phyloP scores from a whole-genome alignment of 1,140 invertebrate species.

The Drosophila lacertosa region DNA sequence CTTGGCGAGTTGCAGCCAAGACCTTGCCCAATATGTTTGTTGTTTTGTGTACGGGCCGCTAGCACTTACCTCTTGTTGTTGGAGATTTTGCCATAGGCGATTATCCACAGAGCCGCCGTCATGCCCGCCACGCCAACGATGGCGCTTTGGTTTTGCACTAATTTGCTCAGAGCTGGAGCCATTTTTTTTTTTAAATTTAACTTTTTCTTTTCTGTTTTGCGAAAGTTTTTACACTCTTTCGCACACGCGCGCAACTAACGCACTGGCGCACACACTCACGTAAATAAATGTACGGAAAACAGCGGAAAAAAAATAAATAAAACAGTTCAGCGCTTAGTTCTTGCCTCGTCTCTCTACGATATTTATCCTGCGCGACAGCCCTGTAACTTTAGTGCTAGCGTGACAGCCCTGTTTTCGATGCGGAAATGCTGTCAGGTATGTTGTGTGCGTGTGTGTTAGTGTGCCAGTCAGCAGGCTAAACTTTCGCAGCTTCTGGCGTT shows the following conservation, averaged over 20 bases:
- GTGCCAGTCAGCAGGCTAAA: slow-evolving; percentile 1
- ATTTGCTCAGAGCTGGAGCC: slow-evolving; percentile 88
- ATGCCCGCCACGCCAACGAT: slow-evolving; percentile 85
- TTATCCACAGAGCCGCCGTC: slow-evolving; percentile 85
- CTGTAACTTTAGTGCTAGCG: slow-evolving; percentile 17
- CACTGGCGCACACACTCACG: slow-evolving; percentile 24
- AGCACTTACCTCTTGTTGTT: slow-evolving; percentile 78
- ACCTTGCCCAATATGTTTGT: slow-evolving; percentile 55
- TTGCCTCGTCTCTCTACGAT: neutral
- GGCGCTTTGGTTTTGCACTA: slow-evolving; percentile 85
- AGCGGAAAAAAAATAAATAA: slow-evolving; percentile 19
- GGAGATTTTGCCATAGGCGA: slow-evolving; percentile 84
- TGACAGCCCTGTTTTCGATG: slow-evolving; percentile 31
- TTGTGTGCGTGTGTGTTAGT: neutral
- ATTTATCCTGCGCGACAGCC: slow-evolving; percentile 24
- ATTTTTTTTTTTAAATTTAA: slow-evolving; percentile 77
- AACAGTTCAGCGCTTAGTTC: slow-evolving; percentile 4
- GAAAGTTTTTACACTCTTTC: slow-evolving; percentile 17
- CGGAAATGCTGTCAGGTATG: neutral
- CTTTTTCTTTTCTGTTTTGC: slow-evolving; percentile 4
- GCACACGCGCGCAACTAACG: slow-evolving; percentile 14
- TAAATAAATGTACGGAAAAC: neutral
- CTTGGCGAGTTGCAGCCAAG: slow-evolving; percentile 34
- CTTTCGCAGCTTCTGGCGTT: slow-evolving; percentile 5
- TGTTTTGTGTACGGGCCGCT: neutral